Evolutionary conservation across 2,797 vertebrate species (phyloP), one percentile per base, ranked within the genome.

Genomic region (Halcyon chelicuti): DNA sequence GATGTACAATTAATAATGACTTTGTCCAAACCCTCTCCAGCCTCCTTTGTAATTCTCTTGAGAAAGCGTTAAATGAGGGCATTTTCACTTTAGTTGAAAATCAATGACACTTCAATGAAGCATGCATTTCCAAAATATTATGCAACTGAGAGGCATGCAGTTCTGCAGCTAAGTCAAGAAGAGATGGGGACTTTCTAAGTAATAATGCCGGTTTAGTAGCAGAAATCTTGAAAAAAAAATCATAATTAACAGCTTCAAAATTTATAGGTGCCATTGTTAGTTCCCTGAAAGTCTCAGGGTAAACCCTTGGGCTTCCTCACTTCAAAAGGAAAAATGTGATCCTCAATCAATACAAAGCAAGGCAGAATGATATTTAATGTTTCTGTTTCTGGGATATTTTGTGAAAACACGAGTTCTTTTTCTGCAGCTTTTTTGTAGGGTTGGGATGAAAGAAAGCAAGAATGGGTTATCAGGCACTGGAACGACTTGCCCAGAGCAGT

Each of bases 71-170:
- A 98, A 98, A 97, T 95, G 86, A 98, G 95, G 95, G 91, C 93
- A 97, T 98, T 96, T 97, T 98, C 79, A 89, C 92, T 98, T 97
- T 96, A 97, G 96, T 93, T 97, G 96, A 97, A 98, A 98, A 98
- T 98, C 98, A 97, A 98, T 98, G 97, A 93, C 89, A 93, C 94
- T 97, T 97, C 97, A 98, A 95, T 91, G 96, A 97, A 97, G 96
- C 97, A 96, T 96, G 81, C 86, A 94, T 97, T 96, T 97, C 87
- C 93, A 96, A 98, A 98, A 96, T 86, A 96, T 97, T 97, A 96
- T 61, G 72, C 76, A 97, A 96, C 88, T 22, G 33, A 97, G 86
- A 98, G 73, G 88, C 95, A 93, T 77, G 79, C 16, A 75, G 76
- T 91, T 97, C 67, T 28, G 37, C 87, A 95, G 91, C 84, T 94